Evolutionary conservation across 2,797 vertebrate species (phyloP).

Genomic region (Tamandua tetradactyla): DNA sequence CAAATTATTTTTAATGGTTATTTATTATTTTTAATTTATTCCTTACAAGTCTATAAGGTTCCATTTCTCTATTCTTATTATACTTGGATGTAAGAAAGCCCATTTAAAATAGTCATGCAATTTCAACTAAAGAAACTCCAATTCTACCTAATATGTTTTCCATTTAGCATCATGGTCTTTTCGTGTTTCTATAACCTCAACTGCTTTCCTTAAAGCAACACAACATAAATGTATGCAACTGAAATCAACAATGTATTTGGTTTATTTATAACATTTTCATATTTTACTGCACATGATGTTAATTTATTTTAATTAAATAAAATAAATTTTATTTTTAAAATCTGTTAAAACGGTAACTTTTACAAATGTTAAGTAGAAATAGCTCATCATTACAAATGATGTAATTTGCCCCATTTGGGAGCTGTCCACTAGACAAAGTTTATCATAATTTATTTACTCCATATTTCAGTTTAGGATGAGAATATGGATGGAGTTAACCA

Average conservation of each 20-base stretch:
- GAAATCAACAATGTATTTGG: not conserved
- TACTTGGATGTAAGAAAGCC: not conserved
- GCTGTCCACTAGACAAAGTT: not conserved
- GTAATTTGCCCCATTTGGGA: not conserved
- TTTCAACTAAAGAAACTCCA: conserved; percentile 40
- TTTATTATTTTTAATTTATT: not conserved
- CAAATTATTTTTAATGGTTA: not conserved
- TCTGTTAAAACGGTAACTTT: conserved; percentile 2
- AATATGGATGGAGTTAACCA: not conserved
- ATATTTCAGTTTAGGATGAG: not conserved
- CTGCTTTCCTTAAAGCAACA: conserved; percentile 29
- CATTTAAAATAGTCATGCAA: conserved; percentile 7
- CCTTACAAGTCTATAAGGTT: conserved; percentile 19
- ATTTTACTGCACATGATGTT: not conserved
- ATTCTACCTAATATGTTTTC: conserved; percentile 39
- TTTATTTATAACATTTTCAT: not conserved
- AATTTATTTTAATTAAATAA: not conserved
- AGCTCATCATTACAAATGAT: not conserved
- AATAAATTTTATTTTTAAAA: too few species aligned
- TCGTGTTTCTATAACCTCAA: not conserved
- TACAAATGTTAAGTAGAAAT: conserved; percentile 3
- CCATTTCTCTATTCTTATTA: not conserved
- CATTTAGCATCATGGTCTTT: not conserved
- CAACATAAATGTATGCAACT: not conserved
- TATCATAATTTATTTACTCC: not conserved